These are phyloP conservation scores for Mareca penelope DNA, from an alignment of 2,797 vertebrate species.

Conservation along the genomic window DNA sequence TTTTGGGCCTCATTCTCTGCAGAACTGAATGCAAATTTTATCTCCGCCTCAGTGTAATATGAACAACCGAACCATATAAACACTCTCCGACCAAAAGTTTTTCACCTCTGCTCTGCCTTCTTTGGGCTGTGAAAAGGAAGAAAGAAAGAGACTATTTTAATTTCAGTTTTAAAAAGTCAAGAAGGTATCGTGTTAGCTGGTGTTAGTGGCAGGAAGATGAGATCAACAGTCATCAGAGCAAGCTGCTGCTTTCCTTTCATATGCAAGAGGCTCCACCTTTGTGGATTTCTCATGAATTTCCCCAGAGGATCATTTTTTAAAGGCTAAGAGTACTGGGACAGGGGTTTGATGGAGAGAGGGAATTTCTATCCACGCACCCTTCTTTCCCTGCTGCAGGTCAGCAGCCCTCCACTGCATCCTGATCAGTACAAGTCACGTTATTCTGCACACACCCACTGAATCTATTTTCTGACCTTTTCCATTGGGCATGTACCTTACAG, in stretches of 20 bases:
- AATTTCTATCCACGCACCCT: not conserved
- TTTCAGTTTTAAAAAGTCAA: not conserved
- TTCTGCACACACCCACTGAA: not conserved
- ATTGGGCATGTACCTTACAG: not conserved
- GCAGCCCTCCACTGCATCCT: not conserved
- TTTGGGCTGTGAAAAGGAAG: rapidly evolving
- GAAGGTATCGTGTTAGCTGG: not conserved
- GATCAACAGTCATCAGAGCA: not conserved
- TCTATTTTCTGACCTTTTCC: constrained; percentile 9
- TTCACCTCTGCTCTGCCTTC: rapidly evolving
- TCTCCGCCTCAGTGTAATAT: not conserved
- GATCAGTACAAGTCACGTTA: not conserved
- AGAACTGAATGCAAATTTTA: not conserved
- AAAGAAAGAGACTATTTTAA: not conserved
- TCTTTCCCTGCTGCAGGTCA: not conserved
- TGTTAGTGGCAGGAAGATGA: not conserved
- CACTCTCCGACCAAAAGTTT: not conserved
- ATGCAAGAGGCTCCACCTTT: not conserved
- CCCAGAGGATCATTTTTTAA: not conserved
- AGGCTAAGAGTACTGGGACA: not conserved
- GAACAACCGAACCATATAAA: not conserved
- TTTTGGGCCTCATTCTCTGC: not conserved
- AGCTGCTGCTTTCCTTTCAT: not conserved
- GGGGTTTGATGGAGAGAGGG: not conserved
- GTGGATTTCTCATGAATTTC: not conserved